phyloP scores from a whole-genome alignment of 2,888 invertebrate species.

The Amblyjoppa fuscipennis region DNA sequence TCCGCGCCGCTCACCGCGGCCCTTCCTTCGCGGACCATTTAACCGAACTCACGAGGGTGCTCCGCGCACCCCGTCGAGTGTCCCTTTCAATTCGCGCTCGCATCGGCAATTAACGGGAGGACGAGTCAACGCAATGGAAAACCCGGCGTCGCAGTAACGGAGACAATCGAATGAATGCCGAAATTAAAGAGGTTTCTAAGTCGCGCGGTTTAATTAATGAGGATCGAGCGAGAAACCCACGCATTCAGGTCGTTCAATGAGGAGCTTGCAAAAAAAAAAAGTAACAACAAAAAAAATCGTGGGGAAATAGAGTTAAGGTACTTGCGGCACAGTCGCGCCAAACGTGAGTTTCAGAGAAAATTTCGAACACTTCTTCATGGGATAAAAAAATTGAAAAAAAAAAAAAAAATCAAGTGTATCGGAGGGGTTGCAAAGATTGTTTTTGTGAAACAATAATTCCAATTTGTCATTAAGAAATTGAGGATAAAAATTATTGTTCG shows the following conservation, averaged over 20 bases:
- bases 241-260: neutral
- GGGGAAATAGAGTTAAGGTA: too few relatives aligned
- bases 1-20: constrained; percentile 11
- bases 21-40: constrained; percentile 54
- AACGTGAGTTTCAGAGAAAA: too few relatives aligned
- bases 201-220: neutral
- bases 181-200: neutral
- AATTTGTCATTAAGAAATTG: too few relatives aligned
- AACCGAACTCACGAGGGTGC: constrained; percentile 35
- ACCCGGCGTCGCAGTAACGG: neutral
- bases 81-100: neutral
- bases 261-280: too few relatives aligned
- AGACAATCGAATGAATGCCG: neutral
- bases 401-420: too few relatives aligned
- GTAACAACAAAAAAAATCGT: too few relatives aligned
- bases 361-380: too few relatives aligned
- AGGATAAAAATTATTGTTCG: neutral
- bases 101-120: constrained; percentile 34
- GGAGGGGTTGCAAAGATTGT: too few relatives aligned
- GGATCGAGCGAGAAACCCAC: too few relatives aligned
- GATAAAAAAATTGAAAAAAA: too few relatives aligned
- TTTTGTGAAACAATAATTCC: too few relatives aligned
- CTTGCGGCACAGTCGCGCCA: too few relatives aligned
- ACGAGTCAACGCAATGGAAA: neutral
- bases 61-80: neutral